Conservation (phyloP, 2,888 invertebrate species). For the Acronicta aceris region DNA sequence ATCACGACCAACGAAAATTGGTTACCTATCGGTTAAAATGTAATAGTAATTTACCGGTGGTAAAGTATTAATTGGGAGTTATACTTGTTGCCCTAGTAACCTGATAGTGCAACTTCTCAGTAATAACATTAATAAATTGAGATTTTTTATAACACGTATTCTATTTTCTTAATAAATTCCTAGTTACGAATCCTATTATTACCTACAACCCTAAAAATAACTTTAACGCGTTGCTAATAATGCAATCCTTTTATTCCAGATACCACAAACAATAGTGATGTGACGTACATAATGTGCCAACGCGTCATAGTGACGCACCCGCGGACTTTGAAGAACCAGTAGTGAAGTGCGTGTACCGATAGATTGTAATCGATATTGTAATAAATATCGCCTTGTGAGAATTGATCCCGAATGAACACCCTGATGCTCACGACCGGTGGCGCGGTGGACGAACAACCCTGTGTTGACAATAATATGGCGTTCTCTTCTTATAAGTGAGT, state of each 20-base stretch:
- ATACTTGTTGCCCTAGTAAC: background rate
- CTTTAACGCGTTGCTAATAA: conserved; percentile 3
- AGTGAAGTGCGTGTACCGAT: conserved; percentile 74
- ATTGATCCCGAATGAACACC: conserved; percentile 81
- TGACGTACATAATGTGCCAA: conserved; percentile 69
- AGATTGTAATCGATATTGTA: conserved; percentile 51
- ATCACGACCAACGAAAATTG: conserved; percentile 42
- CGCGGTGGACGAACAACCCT: conserved; percentile 82
- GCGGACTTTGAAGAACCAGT: conserved; percentile 68
- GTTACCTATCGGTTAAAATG: conserved; percentile 8
- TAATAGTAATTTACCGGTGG: conserved; percentile 9
- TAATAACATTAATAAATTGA: too few relatives aligned
- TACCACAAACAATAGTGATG: conserved; percentile 75
- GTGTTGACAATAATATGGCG: conserved; percentile 84
- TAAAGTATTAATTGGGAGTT: conserved; percentile 16
- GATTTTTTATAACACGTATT: too few relatives aligned
- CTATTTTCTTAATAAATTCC: too few relatives aligned
- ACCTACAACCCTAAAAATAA: too few relatives aligned
- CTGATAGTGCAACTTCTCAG: background rate
- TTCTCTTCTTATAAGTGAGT: conserved; percentile 87
- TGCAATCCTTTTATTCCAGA: conserved; percentile 67
- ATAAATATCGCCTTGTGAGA: conserved; percentile 53
- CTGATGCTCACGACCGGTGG: conserved; percentile 86
- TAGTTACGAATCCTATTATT: too few relatives aligned
- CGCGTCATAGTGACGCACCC: conserved; percentile 75